Evolutionary conservation across 2,113 vertebrate genomes (phyloP).

Genomic region (Nyctibius bracteatus): DNA sequence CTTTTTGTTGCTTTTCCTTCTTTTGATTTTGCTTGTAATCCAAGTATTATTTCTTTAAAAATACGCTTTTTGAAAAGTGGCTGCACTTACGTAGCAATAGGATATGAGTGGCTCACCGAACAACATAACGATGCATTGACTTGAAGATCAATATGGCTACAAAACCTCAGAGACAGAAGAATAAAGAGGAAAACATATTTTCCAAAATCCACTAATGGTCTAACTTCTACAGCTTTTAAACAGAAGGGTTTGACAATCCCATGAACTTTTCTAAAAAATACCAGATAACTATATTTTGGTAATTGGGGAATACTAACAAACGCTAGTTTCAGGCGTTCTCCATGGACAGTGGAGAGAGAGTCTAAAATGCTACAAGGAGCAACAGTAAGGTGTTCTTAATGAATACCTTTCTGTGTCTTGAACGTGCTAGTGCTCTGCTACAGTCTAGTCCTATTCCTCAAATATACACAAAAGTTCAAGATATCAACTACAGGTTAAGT

Average conservation of each 20-base stretch:
- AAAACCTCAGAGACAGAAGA: conserved; percentile 50
- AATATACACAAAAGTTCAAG: background rate
- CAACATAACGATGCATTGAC: conserved; percentile 60
- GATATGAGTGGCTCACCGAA: conserved; percentile 58
- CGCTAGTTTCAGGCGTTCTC: background rate
- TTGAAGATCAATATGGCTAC: conserved; percentile 68
- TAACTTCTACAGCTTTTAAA: conserved; percentile 47
- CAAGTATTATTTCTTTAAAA: conserved; percentile 59
- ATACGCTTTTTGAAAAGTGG: conserved; percentile 1
- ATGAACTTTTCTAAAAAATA: background rate
- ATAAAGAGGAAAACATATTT: conserved; percentile 13
- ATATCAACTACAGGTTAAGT: background rate
- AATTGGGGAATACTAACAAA: background rate
- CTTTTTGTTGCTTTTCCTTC: conserved; percentile 27
- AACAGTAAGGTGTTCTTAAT: background rate
- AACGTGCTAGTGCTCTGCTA: background rate
- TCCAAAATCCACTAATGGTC: conserved; percentile 29
- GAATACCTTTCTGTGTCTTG: background rate
- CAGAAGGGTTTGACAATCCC: background rate
- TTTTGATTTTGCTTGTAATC: conserved; percentile 59
- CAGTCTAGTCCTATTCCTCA: background rate
- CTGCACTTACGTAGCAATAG: conserved; percentile 45
- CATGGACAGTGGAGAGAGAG: background rate
- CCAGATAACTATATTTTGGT: background rate
- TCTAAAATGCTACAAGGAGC: background rate